Percentiles rank a stretch among this genome's conserved stretches.
These are phyloP conservation scores for Calameuta idolon DNA, from an alignment of 2,888 invertebrate genomes.

Conservation along the genomic window DNA sequence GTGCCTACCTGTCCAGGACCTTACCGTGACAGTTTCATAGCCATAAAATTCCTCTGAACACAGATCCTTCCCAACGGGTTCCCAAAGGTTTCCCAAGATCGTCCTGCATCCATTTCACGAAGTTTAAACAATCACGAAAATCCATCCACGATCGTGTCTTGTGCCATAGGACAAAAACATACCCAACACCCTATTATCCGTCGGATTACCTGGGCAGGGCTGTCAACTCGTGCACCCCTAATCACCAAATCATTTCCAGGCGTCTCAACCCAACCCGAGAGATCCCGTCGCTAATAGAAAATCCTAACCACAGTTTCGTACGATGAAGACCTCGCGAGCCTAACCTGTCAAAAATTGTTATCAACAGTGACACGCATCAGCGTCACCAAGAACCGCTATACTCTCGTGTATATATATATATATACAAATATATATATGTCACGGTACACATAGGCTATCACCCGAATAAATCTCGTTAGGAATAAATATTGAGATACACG, in stretches of 20 bases:
- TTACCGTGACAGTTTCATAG: constrained; percentile 19
- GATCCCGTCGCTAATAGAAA: not conserved
- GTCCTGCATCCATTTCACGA: constrained; percentile 36
- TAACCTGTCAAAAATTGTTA: not conserved
- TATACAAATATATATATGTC: not conserved
- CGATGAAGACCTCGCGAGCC: not conserved
- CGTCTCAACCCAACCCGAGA: not conserved
- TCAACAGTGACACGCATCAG: not conserved
- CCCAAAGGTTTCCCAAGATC: not conserved
- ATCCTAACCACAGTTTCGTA: not conserved
- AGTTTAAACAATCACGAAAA: constrained; percentile 35
- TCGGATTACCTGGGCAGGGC: not conserved
- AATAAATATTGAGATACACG: not conserved
- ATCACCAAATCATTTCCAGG: not conserved
- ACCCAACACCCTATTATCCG: not conserved
- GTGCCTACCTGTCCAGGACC: constrained; percentile 29
- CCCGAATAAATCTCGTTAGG: not conserved
- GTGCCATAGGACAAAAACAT: not conserved
- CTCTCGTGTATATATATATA: not conserved
- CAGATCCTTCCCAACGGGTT: not conserved
- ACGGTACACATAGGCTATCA: not conserved
- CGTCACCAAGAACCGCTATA: not conserved
- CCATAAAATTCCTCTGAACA: not conserved
- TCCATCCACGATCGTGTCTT: not conserved
- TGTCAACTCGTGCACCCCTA: not conserved